Base-by-base conservation (phyloP, 1,140 invertebrate species). In the Propsilocerus akamusi region DNA sequence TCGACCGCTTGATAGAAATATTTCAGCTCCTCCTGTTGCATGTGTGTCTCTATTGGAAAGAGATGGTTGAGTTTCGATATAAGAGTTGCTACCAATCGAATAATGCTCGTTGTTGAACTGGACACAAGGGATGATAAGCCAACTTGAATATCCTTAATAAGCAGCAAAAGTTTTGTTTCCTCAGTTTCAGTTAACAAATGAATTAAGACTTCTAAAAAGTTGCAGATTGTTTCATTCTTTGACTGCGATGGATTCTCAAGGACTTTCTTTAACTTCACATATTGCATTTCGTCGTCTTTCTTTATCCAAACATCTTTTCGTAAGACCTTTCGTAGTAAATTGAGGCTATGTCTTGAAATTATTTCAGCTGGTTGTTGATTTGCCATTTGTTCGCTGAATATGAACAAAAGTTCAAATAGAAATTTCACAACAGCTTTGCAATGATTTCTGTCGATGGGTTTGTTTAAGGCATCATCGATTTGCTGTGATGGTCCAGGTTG, bases 371-470 rank as follows among this genome's bases (percentile, higher is more conserved):
- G 66, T 5, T 69, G 68, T 11, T 72, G 66, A 49, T 79, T 53
- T 12, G 56, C 51, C 6, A 24, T 48, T 54, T 65, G 34, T 41
- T 41, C 64, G 55, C 64, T 65, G 23, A 86, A 81, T 64, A 94
- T 89, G 62, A 93, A 97, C 4, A 93, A 90, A 1, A 97, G 71
- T 25, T 88, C 70, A 11, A 96, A 67, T 37, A 97, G 68, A 57
- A 95, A 88, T 63, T 97, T 96, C 5, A 96, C 73, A 20, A 97
- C 84, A 10, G 85, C 80, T 63, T 97, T 93, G 25, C 88, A 84
- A 59, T 95, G 88, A 3, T 75, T 72, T 52, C 86, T 80, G 51
- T 97, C 91, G 11, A 97, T 83, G 0, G 90, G 88, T 59, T 84
- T 83, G 20, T 71, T 71, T 3, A 73, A 67, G 34, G 77, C 77